Evolutionary conservation across 1,140 invertebrate genomes (phyloP).

Genomic region (Papilio aristodemus): DNA sequence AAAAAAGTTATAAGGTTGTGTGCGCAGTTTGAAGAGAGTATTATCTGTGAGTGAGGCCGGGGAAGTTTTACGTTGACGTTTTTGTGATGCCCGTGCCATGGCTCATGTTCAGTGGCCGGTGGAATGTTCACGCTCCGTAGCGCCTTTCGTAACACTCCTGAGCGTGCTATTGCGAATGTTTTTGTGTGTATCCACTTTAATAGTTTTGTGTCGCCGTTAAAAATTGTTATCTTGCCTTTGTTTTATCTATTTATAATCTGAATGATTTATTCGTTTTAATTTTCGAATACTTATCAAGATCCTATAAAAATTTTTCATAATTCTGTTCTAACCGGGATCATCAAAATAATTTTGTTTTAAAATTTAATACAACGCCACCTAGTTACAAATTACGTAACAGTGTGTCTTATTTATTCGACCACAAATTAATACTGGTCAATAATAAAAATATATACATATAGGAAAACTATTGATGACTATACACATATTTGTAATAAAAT

Average conservation of each 20-base stretch:
- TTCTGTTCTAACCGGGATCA: too few relatives aligned
- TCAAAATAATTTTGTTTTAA: too few relatives aligned
- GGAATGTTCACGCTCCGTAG: slow-evolving; percentile 76
- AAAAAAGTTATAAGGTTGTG: slow-evolving; percentile 30
- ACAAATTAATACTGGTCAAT: too few relatives aligned
- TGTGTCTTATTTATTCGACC: too few relatives aligned
- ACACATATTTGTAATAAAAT: background rate
- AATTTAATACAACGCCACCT: too few relatives aligned
- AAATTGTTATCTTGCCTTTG: background rate
- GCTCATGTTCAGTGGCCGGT: slow-evolving; percentile 64
- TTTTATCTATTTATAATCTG: background rate
- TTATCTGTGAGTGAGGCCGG: slow-evolving; percentile 35
- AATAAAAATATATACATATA: too few relatives aligned
- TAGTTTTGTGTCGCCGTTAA: slow-evolving; percentile 46
- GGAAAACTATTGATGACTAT: too few relatives aligned
- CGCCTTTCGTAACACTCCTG: slow-evolving; percentile 72
- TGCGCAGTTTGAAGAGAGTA: slow-evolving; percentile 26
- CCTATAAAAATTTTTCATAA: too few relatives aligned
- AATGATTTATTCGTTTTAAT: background rate
- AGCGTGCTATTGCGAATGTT: slow-evolving; percentile 75
- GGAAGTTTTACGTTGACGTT: slow-evolving; percentile 54
- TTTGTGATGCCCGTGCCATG: slow-evolving; percentile 56
- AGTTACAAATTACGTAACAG: too few relatives aligned
- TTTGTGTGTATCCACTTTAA: slow-evolving; percentile 62
- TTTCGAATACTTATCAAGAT: too few relatives aligned